Conservation (phyloP, 2,113 vertebrate species). For the Misgurnus anguillicaudatus region DNA sequence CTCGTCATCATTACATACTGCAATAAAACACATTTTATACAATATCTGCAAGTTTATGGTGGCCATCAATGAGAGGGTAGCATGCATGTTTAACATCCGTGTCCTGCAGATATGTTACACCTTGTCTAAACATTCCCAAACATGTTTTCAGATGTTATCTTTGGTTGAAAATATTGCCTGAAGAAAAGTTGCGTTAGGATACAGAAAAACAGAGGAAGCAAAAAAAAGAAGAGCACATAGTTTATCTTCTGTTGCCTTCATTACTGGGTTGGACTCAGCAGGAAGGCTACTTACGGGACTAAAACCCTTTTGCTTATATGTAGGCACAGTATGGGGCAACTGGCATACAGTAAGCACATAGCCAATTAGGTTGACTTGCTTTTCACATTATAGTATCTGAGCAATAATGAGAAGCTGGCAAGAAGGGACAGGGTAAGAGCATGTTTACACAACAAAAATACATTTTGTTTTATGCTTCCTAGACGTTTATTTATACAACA, state of each 20-base stretch:
- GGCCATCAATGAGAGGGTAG: neutral
- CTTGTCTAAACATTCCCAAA: constrained; percentile 13
- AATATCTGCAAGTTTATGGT: neutral
- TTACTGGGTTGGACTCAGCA: constrained; percentile 16
- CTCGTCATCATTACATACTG: neutral
- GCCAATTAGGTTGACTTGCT: constrained; percentile 37
- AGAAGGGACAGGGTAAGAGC: neutral
- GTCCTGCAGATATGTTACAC: neutral
- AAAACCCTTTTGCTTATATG: constrained; percentile 26
- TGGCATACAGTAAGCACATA: constrained; percentile 20
- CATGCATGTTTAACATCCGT: neutral
- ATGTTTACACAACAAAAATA: too few relatives aligned
- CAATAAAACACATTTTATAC: neutral
- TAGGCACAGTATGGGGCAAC: constrained; percentile 33
- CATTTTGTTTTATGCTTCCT: too few relatives aligned
- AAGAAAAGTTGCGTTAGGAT: neutral
- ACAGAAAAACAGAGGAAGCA: neutral
- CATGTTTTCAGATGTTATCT: constrained; percentile 14
- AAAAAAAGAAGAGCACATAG: neutral
- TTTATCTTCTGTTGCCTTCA: constrained; percentile 2
- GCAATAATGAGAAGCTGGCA: neutral
- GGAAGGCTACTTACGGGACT: neutral
- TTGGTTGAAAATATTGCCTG: neutral
- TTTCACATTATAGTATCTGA: constrained; percentile 4
- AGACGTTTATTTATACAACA: too few relatives aligned